Percentiles rank a stretch among this genome's conserved stretches.
phyloP scores from a whole-genome alignment of 1,140 invertebrate genomes.

The Nebria ingens region DNA sequence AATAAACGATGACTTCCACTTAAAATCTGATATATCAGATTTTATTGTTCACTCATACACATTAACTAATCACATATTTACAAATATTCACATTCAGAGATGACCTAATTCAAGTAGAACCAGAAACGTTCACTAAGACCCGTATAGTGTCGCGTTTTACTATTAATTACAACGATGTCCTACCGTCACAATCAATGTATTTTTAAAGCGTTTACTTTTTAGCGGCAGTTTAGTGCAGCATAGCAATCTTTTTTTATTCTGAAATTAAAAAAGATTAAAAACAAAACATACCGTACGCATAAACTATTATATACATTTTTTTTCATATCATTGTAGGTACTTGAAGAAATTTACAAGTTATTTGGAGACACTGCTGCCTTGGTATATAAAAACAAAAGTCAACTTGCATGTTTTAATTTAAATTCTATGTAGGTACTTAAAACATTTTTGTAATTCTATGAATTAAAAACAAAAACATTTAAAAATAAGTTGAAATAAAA shows the following conservation, averaged over 20 bases:
- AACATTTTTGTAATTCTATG: too few relatives aligned
- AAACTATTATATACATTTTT: too few relatives aligned
- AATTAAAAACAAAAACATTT: too few relatives aligned
- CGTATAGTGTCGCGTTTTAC: slow-evolving; percentile 24
- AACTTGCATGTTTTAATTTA: too few relatives aligned
- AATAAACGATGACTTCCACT: too few relatives aligned
- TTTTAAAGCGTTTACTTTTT: slow-evolving; percentile 9
- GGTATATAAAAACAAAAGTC: too few relatives aligned
- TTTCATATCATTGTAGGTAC: too few relatives aligned
- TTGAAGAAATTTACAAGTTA: too few relatives aligned
- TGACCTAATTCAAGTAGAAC: slow-evolving; percentile 26
- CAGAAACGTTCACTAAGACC: slow-evolving; percentile 28
- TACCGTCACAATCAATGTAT: slow-evolving; percentile 1
- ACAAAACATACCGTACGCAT: too few relatives aligned
- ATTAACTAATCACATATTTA: slow-evolving; percentile 34
- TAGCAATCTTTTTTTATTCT: slow-evolving; percentile 7
- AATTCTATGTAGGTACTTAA: too few relatives aligned
- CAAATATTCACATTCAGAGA: slow-evolving; percentile 35
- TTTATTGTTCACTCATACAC: slow-evolving; percentile 34
- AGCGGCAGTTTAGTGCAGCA: slow-evolving; percentile 7
- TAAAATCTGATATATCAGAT: slow-evolving; percentile 27
- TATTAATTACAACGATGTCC: slow-evolving; percentile 12
- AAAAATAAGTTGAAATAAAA: too few relatives aligned
- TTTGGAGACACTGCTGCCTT: too few relatives aligned
- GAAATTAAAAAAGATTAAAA: slow-evolving; percentile 13